phyloP scores from a whole-genome alignment of 2,113 vertebrate species.

The Phoxinus phoxinus region DNA sequence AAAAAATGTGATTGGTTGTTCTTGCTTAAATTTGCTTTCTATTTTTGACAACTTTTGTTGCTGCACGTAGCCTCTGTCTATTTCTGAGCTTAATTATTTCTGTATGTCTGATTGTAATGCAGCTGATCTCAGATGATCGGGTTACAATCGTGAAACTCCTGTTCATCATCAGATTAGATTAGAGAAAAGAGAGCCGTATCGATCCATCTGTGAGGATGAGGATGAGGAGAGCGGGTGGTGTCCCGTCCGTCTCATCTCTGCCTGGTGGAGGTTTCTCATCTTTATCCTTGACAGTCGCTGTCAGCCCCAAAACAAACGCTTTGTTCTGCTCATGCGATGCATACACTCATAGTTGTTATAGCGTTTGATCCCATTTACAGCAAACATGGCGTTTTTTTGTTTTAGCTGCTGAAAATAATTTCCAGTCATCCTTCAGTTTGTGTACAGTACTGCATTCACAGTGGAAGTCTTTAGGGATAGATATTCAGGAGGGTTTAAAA shows the following conservation, averaged over 20 bases:
- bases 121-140: constrained; percentile 10
- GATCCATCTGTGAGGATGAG: background rate
- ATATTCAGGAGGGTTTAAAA: background rate
- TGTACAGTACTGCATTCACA: background rate
- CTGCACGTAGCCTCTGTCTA: background rate
- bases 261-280: constrained; percentile 6
- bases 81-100: background rate
- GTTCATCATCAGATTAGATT: constrained; percentile 16
- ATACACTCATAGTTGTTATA: background rate
- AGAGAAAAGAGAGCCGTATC: background rate
- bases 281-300: background rate
- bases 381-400: background rate
- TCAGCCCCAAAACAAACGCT: background rate
- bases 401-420: background rate
- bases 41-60: background rate
- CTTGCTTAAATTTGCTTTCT: background rate
- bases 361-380: background rate
- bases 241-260: background rate
- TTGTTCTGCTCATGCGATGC: background rate
- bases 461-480: background rate
- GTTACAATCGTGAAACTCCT: background rate
- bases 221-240: background rate
- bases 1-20: background rate
- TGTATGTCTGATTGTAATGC: background rate
- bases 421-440: background rate